These are phyloP conservation scores for Drosophila orena DNA, from an alignment of 1,140 invertebrate genomes.

Conservation along the genomic window DNA sequence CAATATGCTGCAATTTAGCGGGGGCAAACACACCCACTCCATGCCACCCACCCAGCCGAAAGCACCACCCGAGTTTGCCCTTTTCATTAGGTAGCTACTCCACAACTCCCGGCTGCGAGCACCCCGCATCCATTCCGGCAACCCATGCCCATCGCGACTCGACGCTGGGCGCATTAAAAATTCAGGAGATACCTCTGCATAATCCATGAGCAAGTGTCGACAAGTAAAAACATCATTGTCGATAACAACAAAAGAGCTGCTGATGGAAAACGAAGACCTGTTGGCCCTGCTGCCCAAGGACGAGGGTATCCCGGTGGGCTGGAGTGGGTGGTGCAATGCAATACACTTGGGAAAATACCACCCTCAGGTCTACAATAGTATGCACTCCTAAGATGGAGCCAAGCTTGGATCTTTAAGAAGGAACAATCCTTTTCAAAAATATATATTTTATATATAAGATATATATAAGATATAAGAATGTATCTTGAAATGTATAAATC, in stretches of 20 bases:
- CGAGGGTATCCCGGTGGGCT: not conserved
- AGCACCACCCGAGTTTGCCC: conserved; percentile 23
- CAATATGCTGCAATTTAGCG: conserved; percentile 82
- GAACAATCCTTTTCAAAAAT: too few species aligned
- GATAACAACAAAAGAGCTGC: conserved; percentile 58
- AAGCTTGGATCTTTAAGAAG: too few species aligned
- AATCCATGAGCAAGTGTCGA: conserved; percentile 84
- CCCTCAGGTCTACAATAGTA: too few species aligned
- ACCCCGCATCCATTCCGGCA: conserved; percentile 2
- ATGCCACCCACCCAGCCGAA: conserved; percentile 6
- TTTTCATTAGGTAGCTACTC: conserved; percentile 65
- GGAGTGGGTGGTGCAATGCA: not conserved
- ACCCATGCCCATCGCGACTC: conserved; percentile 58
- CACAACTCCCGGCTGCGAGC: not conserved
- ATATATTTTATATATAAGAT: too few species aligned
- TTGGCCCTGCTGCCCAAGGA: conserved; percentile 54
- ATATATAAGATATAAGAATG: too few species aligned
- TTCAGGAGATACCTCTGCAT: conserved; percentile 83
- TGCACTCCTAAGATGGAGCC: too few species aligned
- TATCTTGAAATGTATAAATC: too few species aligned
- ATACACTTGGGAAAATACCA: not conserved
- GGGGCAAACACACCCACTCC: conserved; percentile 24
- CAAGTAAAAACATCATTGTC: conserved; percentile 83
- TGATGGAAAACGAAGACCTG: conserved; percentile 63
- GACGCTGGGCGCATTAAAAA: conserved; percentile 75